Percentiles rank a stretch among this genome's conserved stretches.
These are phyloP conservation scores for Lamellibrachia satsuma DNA, from an alignment of 2,888 invertebrate genomes.

Conservation along the genomic window DNA sequence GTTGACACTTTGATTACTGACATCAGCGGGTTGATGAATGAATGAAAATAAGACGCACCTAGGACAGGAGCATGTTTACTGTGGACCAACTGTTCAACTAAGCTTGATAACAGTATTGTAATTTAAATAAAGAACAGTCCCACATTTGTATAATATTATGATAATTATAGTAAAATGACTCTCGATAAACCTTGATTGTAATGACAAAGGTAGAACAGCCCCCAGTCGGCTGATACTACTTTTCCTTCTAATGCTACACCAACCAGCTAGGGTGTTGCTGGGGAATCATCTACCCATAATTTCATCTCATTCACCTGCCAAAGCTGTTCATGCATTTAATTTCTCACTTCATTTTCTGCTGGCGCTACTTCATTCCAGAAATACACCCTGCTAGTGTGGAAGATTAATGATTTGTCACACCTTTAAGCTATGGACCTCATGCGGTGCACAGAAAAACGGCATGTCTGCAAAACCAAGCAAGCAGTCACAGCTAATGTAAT, in stretches of 20 bases:
- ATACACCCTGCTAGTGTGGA: not conserved
- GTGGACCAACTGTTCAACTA: not conserved
- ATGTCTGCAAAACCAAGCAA: not conserved
- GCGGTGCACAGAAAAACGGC: not conserved
- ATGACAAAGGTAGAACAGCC: no score
- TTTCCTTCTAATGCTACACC: no score
- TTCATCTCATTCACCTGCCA: not conserved
- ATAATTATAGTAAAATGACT: no score
- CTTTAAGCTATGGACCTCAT: constrained; percentile 6
- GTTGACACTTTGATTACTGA: not conserved
- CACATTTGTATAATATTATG: not conserved
- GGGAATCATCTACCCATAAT: not conserved
- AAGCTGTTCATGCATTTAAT: not conserved
- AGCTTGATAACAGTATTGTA: not conserved
- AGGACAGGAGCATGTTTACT: not conserved
- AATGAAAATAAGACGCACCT: not conserved
- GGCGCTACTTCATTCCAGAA: not conserved
- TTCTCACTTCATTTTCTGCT: not conserved
- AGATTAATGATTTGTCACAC: constrained; percentile 6
- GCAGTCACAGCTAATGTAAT: not conserved
- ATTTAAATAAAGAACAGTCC: not conserved
- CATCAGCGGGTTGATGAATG: not conserved
- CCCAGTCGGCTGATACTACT: no score
- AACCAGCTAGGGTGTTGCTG: no score
- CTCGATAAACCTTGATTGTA: no score